A percentile compares a stretch with the other conserved stretches of the same genome.
Evolutionary conservation across 1,140 invertebrate genomes (phyloP).

Genomic region (Babylonia areolata): DNA sequence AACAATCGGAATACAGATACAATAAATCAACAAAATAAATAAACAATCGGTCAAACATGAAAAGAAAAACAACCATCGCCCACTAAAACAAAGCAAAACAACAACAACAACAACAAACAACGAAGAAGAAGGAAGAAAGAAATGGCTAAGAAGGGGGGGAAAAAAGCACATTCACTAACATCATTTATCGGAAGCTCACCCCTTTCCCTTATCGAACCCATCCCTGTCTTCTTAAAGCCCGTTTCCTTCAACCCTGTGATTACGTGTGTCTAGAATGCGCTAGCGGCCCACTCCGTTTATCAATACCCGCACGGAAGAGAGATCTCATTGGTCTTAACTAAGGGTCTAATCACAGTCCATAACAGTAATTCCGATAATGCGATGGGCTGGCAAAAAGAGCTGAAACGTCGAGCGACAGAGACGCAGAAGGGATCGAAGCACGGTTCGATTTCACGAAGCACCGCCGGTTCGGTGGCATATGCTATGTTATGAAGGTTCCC

Average conservation of each 20-base stretch:
- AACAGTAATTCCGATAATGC: slow-evolving; percentile 2
- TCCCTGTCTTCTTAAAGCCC: background rate
- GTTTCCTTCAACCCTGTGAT: background rate
- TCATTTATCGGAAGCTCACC: background rate
- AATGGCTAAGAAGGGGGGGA: no score
- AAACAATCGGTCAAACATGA: background rate
- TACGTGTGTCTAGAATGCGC: background rate
- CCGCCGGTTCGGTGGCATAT: no score
- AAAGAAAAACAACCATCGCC: background rate
- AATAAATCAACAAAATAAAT: background rate
- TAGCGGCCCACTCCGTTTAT: background rate
- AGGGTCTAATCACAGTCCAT: background rate
- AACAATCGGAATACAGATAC: background rate
- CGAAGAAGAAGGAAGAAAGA: no score
- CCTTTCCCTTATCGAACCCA: background rate
- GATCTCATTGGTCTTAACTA: background rate
- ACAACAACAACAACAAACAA: no score
- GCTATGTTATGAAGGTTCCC: no score
- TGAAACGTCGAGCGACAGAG: background rate
- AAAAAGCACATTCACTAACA: background rate
- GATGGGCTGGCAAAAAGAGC: background rate
- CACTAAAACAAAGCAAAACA: no score
- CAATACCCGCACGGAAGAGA: background rate
- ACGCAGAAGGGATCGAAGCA: background rate
- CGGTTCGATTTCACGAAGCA: no score